Conservation (phyloP, 2,113 vertebrate genomes). For the Gavia stellata region DNA sequence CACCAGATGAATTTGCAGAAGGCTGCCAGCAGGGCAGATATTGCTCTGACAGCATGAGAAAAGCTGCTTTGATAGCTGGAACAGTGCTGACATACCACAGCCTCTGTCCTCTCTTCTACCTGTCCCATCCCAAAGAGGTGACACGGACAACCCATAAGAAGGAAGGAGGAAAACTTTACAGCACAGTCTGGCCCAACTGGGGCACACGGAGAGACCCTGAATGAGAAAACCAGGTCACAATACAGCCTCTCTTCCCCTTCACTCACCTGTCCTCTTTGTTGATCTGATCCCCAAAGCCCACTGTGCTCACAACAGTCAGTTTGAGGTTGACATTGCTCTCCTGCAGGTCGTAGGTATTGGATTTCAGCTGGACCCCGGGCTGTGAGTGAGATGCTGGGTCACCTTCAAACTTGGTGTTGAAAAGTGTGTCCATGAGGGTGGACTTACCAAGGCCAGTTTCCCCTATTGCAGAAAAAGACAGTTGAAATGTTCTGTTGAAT, state of each 20-base stretch:
- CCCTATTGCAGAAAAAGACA: constrained; percentile 68
- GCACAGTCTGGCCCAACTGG: neutral
- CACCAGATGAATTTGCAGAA: neutral
- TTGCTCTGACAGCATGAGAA: neutral
- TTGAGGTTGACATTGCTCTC: constrained; percentile 96
- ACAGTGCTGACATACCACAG: neutral
- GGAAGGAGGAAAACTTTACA: neutral
- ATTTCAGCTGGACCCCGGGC: constrained; percentile 91
- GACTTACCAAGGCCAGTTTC: constrained; percentile 97
- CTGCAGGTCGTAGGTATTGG: constrained; percentile 92
- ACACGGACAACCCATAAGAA: neutral
- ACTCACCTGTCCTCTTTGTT: constrained; percentile 96
- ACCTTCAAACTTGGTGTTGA: constrained; percentile 96
- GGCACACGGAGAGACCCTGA: neutral
- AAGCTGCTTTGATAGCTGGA: neutral
- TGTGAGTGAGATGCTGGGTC: constrained; percentile 91
- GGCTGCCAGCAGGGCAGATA: neutral
- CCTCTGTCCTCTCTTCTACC: neutral
- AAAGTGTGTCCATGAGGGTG: constrained; percentile 96
- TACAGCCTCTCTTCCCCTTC: neutral
- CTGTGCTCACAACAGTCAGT: constrained; percentile 89
- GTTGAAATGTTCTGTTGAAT: neutral
- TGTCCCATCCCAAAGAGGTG: neutral
- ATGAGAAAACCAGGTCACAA: neutral
- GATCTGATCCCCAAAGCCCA: constrained; percentile 96